These are phyloP conservation scores for Ornithorhynchus anatinus DNA, from an alignment of 2,113 vertebrate species.

Conservation along the genomic window DNA sequence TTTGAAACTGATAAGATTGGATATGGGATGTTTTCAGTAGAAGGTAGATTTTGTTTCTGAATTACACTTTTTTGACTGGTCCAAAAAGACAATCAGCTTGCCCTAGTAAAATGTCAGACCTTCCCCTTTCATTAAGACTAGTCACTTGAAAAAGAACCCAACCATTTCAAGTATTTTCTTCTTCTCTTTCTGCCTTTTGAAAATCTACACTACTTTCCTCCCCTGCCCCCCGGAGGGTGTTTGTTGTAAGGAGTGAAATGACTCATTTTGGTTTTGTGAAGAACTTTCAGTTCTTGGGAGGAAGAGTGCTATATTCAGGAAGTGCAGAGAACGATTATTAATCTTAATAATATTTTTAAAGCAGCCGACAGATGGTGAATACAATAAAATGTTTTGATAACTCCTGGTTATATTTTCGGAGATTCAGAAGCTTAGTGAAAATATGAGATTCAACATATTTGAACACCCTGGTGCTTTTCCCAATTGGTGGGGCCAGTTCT, in stretches of 20 bases:
- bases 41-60: too few species aligned
- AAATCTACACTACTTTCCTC: not conserved
- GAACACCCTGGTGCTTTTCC: conserved; percentile 10
- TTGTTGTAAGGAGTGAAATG: conserved; percentile 11
- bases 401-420: conserved; percentile 40
- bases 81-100: not conserved
- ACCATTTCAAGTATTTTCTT: too few species aligned
- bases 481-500: conserved; percentile 7
- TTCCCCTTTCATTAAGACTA: not conserved
- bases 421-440: conserved; percentile 27
- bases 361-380: conserved; percentile 47
- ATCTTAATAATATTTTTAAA: conserved; percentile 55
- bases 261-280: conserved; percentile 34
- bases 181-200: not conserved
- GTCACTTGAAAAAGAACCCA: not conserved
- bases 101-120: not conserved
- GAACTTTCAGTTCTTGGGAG: conserved; percentile 27
- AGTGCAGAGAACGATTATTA: conserved; percentile 52
- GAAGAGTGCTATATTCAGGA: conserved; percentile 39
- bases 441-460: conserved; percentile 36
- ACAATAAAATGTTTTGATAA: conserved; percentile 60
- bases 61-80: not conserved
- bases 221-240: not conserved
- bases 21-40: too few species aligned
- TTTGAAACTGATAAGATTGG: too few species aligned